phyloP scores from a whole-genome alignment of 2,113 vertebrate genomes.

The Psophia crepitans region DNA sequence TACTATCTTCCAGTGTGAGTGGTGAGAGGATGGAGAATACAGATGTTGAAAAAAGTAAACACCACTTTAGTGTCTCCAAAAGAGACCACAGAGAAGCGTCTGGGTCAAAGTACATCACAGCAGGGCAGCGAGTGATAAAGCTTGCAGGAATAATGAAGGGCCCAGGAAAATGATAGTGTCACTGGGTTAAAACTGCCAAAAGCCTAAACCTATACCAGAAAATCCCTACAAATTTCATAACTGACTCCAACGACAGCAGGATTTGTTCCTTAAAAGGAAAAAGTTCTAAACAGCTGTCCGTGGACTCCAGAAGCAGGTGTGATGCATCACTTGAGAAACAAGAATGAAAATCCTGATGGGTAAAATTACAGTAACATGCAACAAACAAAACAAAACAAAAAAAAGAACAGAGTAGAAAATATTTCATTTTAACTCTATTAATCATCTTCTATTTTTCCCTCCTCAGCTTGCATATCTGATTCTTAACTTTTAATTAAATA shows the following conservation, averaged over 20 bases:
- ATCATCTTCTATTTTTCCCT: background rate
- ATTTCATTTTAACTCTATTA: background rate
- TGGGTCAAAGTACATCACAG: background rate
- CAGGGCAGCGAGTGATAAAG: background rate
- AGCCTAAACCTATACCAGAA: background rate
- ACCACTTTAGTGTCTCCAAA: background rate
- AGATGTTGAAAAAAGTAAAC: background rate
- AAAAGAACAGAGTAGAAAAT: background rate
- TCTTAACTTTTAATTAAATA: conserved; percentile 29
- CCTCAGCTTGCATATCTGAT: background rate
- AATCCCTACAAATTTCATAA: background rate
- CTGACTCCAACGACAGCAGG: background rate
- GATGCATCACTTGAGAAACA: conserved; percentile 1
- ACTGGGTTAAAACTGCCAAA: background rate
- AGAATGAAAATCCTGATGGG: background rate
- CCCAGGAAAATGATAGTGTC: background rate
- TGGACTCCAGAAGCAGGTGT: conserved; percentile 6
- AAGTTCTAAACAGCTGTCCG: background rate
- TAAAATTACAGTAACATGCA: background rate
- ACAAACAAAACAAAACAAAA: background rate
- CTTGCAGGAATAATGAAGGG: background rate
- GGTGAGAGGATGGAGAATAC: background rate
- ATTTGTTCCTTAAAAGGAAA: background rate
- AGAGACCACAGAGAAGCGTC: background rate
- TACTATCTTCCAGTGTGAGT: background rate